These are phyloP conservation scores for Ceratothoa steindachneri DNA, from an alignment of 2,888 invertebrate genomes.

Conservation along the genomic window DNA sequence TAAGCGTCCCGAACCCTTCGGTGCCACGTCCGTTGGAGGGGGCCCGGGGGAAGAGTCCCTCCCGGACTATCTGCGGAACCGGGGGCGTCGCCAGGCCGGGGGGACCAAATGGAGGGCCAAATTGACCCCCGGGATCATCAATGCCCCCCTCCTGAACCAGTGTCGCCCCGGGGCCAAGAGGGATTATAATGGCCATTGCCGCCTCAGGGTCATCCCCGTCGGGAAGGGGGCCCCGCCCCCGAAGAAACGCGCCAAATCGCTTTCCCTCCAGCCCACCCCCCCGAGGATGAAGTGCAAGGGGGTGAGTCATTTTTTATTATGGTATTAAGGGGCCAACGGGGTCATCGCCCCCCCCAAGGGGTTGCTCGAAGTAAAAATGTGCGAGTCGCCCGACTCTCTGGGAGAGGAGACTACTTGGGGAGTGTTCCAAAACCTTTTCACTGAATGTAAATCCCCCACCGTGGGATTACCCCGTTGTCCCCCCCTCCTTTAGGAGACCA, in stretches of 20 bases:
- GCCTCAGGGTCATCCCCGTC: slow-evolving; percentile 41
- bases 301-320: slow-evolving; percentile 26
- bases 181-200: slow-evolving; percentile 47
- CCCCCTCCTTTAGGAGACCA: too few species aligned
- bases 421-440: too few species aligned
- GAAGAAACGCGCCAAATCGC: not conserved
- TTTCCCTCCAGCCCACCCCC: slow-evolving; percentile 18
- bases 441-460: too few species aligned
- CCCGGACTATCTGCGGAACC: slow-evolving; percentile 31
- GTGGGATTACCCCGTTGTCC: too few species aligned
- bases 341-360: too few species aligned
- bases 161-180: slow-evolving; percentile 46
- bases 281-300: slow-evolving; percentile 41
- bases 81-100: slow-evolving; percentile 35
- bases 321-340: too few species aligned
- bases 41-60: slow-evolving; percentile 27
- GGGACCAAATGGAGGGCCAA: slow-evolving; percentile 19
- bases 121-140: slow-evolving; percentile 32
- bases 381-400: too few species aligned
- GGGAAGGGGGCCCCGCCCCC: slow-evolving; percentile 11
- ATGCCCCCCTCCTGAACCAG: slow-evolving; percentile 41
- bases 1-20: too few species aligned
- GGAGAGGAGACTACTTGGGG: too few species aligned
- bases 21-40: too few species aligned
- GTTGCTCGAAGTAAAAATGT: too few species aligned